Evolutionary conservation across 2,888 invertebrate species (phyloP).

Genomic region (Epinotia nisella): DNA sequence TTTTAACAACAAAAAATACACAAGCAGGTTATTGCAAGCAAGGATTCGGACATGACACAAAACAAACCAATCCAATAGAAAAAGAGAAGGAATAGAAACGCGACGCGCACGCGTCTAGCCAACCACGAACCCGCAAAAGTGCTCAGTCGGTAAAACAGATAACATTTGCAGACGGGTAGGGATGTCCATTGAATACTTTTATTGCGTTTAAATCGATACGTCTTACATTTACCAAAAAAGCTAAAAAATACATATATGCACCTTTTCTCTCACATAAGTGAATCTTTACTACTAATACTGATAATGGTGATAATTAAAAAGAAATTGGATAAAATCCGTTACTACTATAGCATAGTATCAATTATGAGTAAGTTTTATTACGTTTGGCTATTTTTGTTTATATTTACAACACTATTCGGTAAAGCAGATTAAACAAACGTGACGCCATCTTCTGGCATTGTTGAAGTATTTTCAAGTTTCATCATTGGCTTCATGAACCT

Average conservation of each 20-base stretch:
- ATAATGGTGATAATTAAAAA: not conserved
- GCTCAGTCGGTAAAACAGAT: constrained; percentile 71
- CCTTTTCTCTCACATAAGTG: not conserved
- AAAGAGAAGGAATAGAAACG: constrained; percentile 71
- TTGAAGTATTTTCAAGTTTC: not conserved
- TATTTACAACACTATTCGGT: constrained; percentile 38
- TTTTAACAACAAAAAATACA: constrained; percentile 75
- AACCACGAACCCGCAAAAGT: constrained; percentile 44
- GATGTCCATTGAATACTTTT: constrained; percentile 32
- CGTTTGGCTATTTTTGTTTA: constrained; percentile 16
- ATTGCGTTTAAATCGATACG: constrained; percentile 35
- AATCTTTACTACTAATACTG: not conserved
- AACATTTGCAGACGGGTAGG: constrained; percentile 36
- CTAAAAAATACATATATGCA: not conserved
- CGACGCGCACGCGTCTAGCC: constrained; percentile 77
- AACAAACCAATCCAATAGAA: constrained; percentile 82
- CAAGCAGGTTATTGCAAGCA: constrained; percentile 75
- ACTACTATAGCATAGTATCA: too few species aligned
- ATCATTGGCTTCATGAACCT: not conserved
- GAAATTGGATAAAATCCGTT: not conserved
- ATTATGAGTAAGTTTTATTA: not conserved
- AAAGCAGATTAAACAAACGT: constrained; percentile 5
- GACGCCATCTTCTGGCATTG: constrained; percentile 11
- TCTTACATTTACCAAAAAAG: constrained; percentile 1
- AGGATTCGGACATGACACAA: constrained; percentile 79